These are phyloP conservation scores for Leptinotarsa haldemani DNA, from an alignment of 2,888 invertebrate genomes.

Conservation along the genomic window DNA sequence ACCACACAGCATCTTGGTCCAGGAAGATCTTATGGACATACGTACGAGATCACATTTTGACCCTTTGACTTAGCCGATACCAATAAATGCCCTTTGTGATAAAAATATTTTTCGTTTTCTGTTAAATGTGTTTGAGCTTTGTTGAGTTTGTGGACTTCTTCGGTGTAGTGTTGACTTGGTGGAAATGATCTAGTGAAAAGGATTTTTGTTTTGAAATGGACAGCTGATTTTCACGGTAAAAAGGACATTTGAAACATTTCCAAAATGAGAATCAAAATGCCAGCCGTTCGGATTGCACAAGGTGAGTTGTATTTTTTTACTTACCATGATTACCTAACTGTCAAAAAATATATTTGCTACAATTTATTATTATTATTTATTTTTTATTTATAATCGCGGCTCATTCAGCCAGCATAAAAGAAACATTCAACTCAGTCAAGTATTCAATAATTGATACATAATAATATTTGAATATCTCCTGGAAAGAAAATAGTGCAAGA, in stretches of 20 bases:
- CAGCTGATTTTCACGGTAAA: constrained; percentile 33
- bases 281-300: constrained; percentile 96
- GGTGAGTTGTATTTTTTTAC: constrained; percentile 71
- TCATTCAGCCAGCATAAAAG: no score
- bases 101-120: constrained; percentile 18
- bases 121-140: constrained; percentile 10
- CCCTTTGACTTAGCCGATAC: constrained; percentile 17
- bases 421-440: no score
- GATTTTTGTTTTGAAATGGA: constrained; percentile 42
- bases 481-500: no score
- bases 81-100: constrained; percentile 11
- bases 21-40: constrained; percentile 28
- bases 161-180: constrained; percentile 36
- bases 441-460: no score
- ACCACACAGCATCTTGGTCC: constrained; percentile 60
- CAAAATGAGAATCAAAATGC: constrained; percentile 98
- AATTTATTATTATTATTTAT: no score
- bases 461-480: no score
- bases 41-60: constrained; percentile 21
- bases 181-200: constrained; percentile 42
- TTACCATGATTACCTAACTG: no score
- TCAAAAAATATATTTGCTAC: no score
- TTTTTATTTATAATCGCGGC: no score
- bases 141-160: constrained; percentile 32
- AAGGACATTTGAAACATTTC: constrained; percentile 47